Conservation (phyloP, 2,113 vertebrate genomes). For the Hypanus sabinus region DNA sequence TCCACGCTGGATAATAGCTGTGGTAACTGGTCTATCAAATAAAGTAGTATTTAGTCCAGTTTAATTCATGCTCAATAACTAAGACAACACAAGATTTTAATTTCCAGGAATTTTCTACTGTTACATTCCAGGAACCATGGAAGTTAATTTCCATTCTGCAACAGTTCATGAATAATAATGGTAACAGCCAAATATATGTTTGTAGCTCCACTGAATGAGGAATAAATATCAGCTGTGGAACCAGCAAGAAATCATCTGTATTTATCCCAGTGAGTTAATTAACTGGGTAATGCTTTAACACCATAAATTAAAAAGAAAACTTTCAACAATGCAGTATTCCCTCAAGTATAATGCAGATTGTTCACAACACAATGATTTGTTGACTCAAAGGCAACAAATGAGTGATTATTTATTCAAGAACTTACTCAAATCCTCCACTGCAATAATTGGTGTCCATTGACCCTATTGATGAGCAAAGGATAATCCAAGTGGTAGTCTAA, state of each 20-base stretch:
- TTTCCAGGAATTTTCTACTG: neutral
- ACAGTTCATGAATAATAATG: neutral
- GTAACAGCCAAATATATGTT: neutral
- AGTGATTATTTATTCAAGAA: neutral
- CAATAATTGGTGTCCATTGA: no score
- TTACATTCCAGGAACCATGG: neutral
- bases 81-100: neutral
- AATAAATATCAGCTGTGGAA: neutral
- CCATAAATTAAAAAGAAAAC: neutral
- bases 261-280: neutral
- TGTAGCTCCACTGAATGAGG: neutral
- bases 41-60: neutral
- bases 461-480: no score
- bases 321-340: neutral
- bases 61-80: neutral
- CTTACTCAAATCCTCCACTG: no score
- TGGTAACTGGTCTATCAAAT: conserved; percentile 63
- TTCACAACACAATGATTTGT: neutral
- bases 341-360: neutral
- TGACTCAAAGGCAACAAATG: neutral
- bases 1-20: conserved; percentile 81
- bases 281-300: neutral
- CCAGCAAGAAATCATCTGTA: neutral
- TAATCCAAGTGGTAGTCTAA: no score
- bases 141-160: neutral